Percentiles rank a stretch among this genome's conserved stretches.
phyloP scores from a whole-genome alignment of 2,888 invertebrate genomes.

The Chaetogeoica ovagalla region DNA sequence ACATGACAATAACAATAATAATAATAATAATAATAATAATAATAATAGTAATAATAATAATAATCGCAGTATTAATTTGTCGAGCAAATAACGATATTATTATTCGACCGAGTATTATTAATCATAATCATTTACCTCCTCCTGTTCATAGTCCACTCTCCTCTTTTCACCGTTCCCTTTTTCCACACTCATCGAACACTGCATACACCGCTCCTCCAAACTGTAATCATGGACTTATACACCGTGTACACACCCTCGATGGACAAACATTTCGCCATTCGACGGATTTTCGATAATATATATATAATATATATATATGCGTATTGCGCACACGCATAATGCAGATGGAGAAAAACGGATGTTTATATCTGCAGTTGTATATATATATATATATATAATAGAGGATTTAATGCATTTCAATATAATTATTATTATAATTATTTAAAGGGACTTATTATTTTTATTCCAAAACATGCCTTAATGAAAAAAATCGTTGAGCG shows the following conservation, averaged over 20 bases:
- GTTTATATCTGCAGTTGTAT: no score
- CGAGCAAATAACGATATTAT: conserved; percentile 6
- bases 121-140: neutral
- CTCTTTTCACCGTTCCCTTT: neutral
- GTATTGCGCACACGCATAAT: no score
- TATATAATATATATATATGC: no score
- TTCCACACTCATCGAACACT: no score
- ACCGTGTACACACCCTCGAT: neutral
- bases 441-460: no score
- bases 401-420: no score
- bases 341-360: no score
- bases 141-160: neutral
- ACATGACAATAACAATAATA: neutral
- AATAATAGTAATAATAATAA: conserved; percentile 20
- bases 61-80: conserved; percentile 35
- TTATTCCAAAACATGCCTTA: no score
- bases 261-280: neutral
- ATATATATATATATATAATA: no score
- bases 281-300: neutral
- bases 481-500: no score
- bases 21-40: conserved; percentile 22
- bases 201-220: neutral
- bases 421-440: no score
- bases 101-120: conserved; percentile 31
- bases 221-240: neutral